phyloP scores from a whole-genome alignment of 2,888 invertebrate genomes.

The Polymixis lichenea region DNA sequence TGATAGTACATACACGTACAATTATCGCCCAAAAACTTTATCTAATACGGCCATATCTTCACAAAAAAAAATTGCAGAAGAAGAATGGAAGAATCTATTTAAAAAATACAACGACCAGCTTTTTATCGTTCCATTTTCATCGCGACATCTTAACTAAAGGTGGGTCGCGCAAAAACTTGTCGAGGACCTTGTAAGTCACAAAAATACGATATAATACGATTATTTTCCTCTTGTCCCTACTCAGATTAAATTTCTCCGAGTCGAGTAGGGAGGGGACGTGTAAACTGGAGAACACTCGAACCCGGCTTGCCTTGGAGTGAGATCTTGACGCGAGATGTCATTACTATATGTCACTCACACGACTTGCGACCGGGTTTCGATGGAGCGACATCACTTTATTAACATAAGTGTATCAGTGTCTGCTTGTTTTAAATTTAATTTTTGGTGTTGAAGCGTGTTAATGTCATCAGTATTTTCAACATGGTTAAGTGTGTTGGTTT shows the following conservation, averaged over 20 bases:
- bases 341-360: conserved; percentile 70
- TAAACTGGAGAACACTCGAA: conserved; percentile 76
- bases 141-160: conserved; percentile 55
- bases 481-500: too few relatives aligned
- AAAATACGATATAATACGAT: conserved; percentile 74
- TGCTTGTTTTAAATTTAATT: conserved; percentile 40
- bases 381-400: conserved; percentile 64
- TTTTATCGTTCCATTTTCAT: conserved; percentile 48
- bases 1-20: not conserved
- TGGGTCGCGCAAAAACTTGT: conserved; percentile 54
- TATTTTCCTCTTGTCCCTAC: conserved; percentile 72
- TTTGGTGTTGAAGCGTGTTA: not conserved
- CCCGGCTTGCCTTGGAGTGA: conserved; percentile 62
- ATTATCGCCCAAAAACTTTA: conserved; percentile 12
- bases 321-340: conserved; percentile 69
- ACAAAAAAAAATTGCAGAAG: conserved; percentile 1
- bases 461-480: not conserved
- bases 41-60: not conserved
- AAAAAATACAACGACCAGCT: conserved; percentile 43
- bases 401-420: conserved; percentile 58
- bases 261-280: conserved; percentile 70
- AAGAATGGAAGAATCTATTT: conserved; percentile 10
- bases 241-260: conserved; percentile 78
- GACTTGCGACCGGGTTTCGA: conserved; percentile 57
- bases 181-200: conserved; percentile 63